Evolutionary conservation across 2,113 vertebrate species (phyloP).

Genomic region (Solenodon paradoxus): DNA sequence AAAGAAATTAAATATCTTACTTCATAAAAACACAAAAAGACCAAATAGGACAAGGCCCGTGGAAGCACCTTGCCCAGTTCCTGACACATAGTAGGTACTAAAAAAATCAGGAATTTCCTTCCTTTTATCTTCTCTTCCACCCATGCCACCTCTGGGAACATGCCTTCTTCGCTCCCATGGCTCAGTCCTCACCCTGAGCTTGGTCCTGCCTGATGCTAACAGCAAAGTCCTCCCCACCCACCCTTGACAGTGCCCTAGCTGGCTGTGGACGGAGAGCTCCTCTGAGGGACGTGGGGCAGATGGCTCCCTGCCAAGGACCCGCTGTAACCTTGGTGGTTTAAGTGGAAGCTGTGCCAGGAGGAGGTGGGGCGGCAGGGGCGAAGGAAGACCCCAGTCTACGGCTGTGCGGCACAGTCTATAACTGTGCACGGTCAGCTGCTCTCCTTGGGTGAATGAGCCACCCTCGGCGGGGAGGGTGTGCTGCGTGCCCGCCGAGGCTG

Average conservation of each 20-base stretch:
- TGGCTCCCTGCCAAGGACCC: not conserved
- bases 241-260: not conserved
- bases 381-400: not conserved
- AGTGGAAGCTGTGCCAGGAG: not conserved
- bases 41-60: not conserved
- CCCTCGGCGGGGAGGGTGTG: accelerated
- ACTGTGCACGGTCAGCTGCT: too few relatives aligned
- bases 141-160: not conserved
- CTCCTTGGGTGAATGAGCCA: not conserved
- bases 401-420: not conserved
- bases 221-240: not conserved
- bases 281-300: not conserved
- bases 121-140: not conserved
- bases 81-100: too few relatives aligned
- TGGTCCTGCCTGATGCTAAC: not conserved
- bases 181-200: not conserved
- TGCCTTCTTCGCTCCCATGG: not conserved
- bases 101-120: not conserved
- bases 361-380: not conserved
- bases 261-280: not conserved
- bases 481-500: not conserved
- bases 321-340: not conserved
- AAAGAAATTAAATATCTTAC: not conserved
- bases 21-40: too few relatives aligned
- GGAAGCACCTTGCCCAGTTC: not conserved